phyloP scores from a whole-genome alignment of 1,140 invertebrate species.

The Drosophila navojoa region DNA sequence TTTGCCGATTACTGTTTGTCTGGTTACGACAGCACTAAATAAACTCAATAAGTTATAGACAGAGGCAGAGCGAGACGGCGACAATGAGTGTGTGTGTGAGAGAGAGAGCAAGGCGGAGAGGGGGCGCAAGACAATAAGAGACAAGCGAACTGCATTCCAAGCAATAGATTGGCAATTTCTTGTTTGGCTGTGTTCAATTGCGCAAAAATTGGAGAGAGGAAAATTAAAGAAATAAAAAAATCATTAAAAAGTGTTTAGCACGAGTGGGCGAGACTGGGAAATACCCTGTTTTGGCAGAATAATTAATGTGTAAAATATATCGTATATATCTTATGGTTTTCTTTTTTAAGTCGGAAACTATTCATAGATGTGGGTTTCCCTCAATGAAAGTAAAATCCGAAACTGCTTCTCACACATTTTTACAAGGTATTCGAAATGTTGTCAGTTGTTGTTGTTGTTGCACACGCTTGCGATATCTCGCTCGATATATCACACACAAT shows the following conservation, averaged over 20 bases:
- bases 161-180: constrained; percentile 55
- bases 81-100: neutral
- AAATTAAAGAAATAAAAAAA: constrained; percentile 41
- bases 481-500: constrained; percentile 2
- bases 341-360: too few relatives aligned
- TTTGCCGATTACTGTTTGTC: constrained; percentile 47
- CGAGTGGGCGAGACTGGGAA: neutral
- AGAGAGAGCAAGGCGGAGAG: constrained; percentile 5
- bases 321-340: too few relatives aligned
- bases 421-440: neutral
- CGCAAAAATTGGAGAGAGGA: constrained; percentile 52
- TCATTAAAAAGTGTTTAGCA: neutral
- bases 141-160: constrained; percentile 68
- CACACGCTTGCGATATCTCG: neutral
- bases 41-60: constrained; percentile 75
- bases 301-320: too few relatives aligned
- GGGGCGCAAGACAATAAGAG: constrained; percentile 32
- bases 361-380: too few relatives aligned
- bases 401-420: too few relatives aligned
- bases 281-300: neutral
- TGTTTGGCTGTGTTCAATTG: constrained; percentile 31
- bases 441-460: neutral
- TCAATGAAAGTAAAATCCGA: too few relatives aligned
- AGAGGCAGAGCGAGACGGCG: constrained; percentile 20
- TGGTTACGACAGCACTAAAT: constrained; percentile 71